These are phyloP conservation scores for Ectobius pallidus DNA, from an alignment of 2,888 invertebrate genomes.

Conservation along the genomic window DNA sequence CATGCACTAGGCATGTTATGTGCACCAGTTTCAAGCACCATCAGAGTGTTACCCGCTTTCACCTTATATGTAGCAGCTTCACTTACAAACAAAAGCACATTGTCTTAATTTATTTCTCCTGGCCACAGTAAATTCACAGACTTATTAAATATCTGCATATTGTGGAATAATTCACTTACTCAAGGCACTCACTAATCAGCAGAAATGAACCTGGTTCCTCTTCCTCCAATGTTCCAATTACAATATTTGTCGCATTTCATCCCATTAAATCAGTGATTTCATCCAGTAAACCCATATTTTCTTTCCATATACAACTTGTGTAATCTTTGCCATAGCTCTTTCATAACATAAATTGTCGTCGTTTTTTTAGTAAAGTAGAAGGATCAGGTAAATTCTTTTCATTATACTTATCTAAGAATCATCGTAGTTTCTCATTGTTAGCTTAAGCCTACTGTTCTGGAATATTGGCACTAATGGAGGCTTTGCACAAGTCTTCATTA, in stretches of 20 bases:
- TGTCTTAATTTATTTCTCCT: background rate
- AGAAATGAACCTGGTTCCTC: background rate
- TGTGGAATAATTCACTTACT: background rate
- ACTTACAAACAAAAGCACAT: no score
- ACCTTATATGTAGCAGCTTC: background rate
- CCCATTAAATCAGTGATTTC: background rate
- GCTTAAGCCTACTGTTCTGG: background rate
- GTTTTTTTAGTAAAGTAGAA: background rate
- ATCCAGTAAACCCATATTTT: no score
- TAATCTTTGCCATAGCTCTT: background rate
- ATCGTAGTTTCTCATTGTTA: background rate
- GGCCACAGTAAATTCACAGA: background rate
- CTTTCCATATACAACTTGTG: background rate
- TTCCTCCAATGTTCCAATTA: background rate
- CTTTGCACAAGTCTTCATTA: background rate
- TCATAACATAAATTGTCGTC: background rate
- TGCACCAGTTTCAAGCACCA: background rate
- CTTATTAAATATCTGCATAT: background rate
- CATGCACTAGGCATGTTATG: background rate
- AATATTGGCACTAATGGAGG: background rate
- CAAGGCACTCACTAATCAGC: no score
- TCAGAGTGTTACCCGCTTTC: background rate
- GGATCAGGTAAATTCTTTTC: background rate
- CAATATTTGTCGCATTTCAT: background rate
- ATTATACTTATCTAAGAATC: background rate